phyloP scores from a whole-genome alignment of 1,140 invertebrate genomes.

The Drosophila novamexicana region DNA sequence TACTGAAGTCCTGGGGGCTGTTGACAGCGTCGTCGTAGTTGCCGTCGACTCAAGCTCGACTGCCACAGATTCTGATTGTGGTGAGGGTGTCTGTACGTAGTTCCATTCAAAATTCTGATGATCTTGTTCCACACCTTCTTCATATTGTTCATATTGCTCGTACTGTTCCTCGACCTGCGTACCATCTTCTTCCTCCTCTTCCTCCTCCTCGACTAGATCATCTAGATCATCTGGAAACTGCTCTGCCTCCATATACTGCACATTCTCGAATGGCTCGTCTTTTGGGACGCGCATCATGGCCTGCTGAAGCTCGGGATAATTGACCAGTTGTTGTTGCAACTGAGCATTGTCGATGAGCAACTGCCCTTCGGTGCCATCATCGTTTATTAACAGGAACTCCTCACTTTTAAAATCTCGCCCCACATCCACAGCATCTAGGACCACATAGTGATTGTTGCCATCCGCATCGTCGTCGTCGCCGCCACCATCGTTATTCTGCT shows the following conservation, averaged over 20 bases:
- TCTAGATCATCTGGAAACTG: conserved; percentile 41
- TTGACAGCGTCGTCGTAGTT: neutral
- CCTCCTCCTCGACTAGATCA: conserved; percentile 58
- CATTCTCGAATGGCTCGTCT: conserved; percentile 11
- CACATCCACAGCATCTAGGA: conserved; percentile 45
- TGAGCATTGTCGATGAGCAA: conserved; percentile 47
- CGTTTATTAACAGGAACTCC: conserved; percentile 64
- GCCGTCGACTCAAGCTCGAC: neutral
- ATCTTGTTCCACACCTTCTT: conserved; percentile 16
- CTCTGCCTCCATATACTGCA: conserved; percentile 39
- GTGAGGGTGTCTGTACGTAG: neutral
- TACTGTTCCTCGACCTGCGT: conserved; percentile 21
- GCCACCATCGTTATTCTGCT: conserved; percentile 45
- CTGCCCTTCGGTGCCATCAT: conserved; percentile 49
- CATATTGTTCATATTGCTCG: conserved; percentile 30
- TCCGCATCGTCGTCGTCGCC: conserved; percentile 33
- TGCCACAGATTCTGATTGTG: neutral
- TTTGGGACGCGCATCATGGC: conserved; percentile 29
- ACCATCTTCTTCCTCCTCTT: neutral
- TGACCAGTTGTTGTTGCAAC: conserved; percentile 42
- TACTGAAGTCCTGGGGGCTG: neutral
- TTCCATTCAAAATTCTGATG: conserved; percentile 4
- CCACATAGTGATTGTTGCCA: conserved; percentile 54
- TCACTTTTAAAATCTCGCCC: conserved; percentile 51
- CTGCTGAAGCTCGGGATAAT: conserved; percentile 35